Percentiles rank a stretch among this genome's conserved stretches.
Evolutionary conservation across 2,888 invertebrate species (phyloP).

Genomic region (Schizaphis graminum): DNA sequence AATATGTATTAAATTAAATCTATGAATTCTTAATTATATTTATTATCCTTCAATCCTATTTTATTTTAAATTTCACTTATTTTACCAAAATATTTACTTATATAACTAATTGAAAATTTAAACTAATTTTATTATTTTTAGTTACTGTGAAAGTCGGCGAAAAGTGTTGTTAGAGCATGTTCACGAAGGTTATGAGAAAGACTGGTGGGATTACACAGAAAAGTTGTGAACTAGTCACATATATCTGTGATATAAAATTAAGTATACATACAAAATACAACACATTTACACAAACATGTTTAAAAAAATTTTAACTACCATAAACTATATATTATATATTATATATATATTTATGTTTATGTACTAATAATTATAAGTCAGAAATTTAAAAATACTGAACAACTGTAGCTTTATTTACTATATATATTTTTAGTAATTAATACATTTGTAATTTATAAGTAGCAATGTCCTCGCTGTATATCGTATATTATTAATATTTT

Average conservation of each 20-base stretch:
- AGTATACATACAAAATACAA: conserved; percentile 59
- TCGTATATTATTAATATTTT: conserved; percentile 27
- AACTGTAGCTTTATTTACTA: conserved; percentile 64
- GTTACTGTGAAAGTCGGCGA: conserved; percentile 98
- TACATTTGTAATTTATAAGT: conserved; percentile 48
- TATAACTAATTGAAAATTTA: neutral
- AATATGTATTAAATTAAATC: neutral
- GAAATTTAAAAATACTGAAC: conserved; percentile 53
- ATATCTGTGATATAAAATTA: conserved; percentile 59
- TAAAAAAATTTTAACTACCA: conserved; percentile 35
- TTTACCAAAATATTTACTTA: neutral
- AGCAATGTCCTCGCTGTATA: conserved; percentile 53
- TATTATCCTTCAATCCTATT: neutral
- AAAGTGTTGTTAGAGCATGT: conserved; percentile 97
- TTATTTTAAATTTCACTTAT: neutral
- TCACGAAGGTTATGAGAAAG: conserved; percentile 98
- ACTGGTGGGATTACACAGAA: conserved; percentile 97
- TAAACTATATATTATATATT: conserved; percentile 31
- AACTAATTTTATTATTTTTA: conserved; percentile 71
- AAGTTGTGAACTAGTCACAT: conserved; percentile 70
- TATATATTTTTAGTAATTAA: conserved; percentile 49
- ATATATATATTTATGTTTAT: conserved; percentile 3
- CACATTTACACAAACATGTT: conserved; percentile 53
- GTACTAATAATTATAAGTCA: conserved; percentile 56
- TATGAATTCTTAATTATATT: neutral